Percentiles rank a stretch among this genome's conserved stretches.
phyloP scores from a whole-genome alignment of 1,140 invertebrate species.

The Conus ventricosus region DNA sequence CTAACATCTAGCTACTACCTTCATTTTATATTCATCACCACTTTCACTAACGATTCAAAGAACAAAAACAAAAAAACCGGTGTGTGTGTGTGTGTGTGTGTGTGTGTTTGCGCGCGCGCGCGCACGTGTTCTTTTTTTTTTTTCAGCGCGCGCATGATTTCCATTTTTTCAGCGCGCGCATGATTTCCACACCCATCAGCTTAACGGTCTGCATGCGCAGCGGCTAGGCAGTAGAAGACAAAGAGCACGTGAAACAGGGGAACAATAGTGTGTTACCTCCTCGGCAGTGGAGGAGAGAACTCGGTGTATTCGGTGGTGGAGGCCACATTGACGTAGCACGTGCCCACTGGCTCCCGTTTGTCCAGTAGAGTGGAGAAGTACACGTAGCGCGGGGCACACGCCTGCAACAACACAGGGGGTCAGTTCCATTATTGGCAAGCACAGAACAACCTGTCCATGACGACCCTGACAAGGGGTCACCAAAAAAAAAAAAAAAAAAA shows the following conservation, averaged over 20 bases:
- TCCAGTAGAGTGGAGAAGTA: conserved; percentile 85
- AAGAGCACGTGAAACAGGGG: not conserved
- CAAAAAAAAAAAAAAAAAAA: no score
- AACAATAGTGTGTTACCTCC: conserved; percentile 59
- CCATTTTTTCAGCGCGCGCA: not conserved
- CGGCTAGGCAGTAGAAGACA: no score
- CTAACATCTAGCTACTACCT: no score
- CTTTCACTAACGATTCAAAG: no score
- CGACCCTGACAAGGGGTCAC: no score
- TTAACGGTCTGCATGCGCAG: not conserved
- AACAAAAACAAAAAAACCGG: no score
- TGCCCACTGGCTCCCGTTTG: conserved; percentile 90
- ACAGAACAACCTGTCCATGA: no score
- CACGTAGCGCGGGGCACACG: conserved; percentile 96
- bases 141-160: not conserved
- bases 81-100: no score
- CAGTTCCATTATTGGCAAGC: no score
- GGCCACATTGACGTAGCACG: conserved; percentile 89
- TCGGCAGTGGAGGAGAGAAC: conserved; percentile 88
- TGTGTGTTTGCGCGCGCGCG: no score
- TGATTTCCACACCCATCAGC: not conserved
- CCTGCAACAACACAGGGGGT: conserved; percentile 78
- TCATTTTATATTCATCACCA: no score
- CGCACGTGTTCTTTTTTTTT: no score
- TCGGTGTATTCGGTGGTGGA: conserved; percentile 84